A percentile compares a stretch with the other conserved stretches of the same genome.
Conservation (phyloP, 1,140 invertebrate species). For the Pentalonia nigronervosa region DNA sequence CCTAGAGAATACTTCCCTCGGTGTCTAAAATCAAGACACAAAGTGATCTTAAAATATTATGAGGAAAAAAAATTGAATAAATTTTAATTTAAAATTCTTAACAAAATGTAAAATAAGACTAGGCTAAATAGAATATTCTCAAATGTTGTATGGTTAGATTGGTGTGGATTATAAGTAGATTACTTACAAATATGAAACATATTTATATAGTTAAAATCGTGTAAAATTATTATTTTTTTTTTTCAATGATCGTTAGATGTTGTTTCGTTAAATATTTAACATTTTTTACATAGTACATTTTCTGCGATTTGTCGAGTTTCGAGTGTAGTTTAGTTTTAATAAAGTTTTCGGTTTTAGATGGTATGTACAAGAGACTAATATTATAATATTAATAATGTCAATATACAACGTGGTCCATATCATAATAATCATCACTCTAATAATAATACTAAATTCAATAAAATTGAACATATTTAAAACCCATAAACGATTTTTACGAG, state of each 20-base stretch:
- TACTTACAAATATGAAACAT: background rate
- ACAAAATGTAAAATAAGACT: background rate
- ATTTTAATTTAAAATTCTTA: background rate
- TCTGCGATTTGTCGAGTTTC: background rate
- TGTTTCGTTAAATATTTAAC: too few species aligned
- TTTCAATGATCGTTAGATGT: too few species aligned
- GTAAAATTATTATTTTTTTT: background rate
- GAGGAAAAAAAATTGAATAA: background rate
- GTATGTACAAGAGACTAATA: too few species aligned
- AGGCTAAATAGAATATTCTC: too few species aligned
- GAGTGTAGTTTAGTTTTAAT: background rate
- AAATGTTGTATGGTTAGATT: background rate
- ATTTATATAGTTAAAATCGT: background rate
- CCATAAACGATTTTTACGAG: background rate
- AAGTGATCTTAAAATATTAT: background rate
- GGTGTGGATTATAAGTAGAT: background rate
- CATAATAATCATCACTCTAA: background rate
- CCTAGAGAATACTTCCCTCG: background rate
- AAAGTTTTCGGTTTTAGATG: too few species aligned
- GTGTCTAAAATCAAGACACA: background rate
- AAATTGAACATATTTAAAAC: background rate
- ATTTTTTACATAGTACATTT: background rate
- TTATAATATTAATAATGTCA: too few species aligned
- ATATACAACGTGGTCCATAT: background rate
- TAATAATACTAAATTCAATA: conserved; percentile 11